Conservation (phyloP, 2,113 vertebrate species). For the Cervus canadensis region DNA sequence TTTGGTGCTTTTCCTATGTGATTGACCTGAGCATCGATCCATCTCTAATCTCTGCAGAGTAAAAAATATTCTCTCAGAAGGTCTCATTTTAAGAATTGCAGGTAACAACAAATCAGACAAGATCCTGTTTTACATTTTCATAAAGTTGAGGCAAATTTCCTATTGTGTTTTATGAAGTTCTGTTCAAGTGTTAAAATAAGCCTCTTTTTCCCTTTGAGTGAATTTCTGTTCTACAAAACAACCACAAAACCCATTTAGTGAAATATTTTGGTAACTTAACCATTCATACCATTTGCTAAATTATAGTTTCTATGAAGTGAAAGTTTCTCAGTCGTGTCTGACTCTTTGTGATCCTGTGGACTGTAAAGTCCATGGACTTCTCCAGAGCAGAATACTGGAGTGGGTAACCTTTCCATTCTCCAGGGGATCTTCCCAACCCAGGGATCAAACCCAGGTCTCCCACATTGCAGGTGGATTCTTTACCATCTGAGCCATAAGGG, state of each 20-base stretch:
- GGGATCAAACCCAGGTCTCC: no score
- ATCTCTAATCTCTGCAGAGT: neutral
- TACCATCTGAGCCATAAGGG: neutral
- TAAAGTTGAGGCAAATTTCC: neutral
- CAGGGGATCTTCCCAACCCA: no score
- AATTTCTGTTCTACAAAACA: neutral
- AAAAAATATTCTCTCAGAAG: neutral
- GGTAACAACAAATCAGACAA: neutral
- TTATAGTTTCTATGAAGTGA: no score
- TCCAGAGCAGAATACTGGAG: no score
- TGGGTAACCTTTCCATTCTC: no score
- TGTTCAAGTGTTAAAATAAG: neutral
- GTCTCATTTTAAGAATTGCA: neutral
- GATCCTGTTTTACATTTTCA: neutral
- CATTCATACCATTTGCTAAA: no score
- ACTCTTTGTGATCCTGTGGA: no score
- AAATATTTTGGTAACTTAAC: no score
- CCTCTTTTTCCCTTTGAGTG: neutral
- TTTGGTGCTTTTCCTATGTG: neutral
- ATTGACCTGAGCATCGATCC: neutral
- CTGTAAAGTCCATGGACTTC: no score
- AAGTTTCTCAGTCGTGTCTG: no score
- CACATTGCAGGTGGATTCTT: neutral
- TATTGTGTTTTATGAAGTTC: neutral
- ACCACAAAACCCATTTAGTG: neutral